Conservation (phyloP, 1,140 invertebrate species). For the Ooceraea biroi region DNA sequence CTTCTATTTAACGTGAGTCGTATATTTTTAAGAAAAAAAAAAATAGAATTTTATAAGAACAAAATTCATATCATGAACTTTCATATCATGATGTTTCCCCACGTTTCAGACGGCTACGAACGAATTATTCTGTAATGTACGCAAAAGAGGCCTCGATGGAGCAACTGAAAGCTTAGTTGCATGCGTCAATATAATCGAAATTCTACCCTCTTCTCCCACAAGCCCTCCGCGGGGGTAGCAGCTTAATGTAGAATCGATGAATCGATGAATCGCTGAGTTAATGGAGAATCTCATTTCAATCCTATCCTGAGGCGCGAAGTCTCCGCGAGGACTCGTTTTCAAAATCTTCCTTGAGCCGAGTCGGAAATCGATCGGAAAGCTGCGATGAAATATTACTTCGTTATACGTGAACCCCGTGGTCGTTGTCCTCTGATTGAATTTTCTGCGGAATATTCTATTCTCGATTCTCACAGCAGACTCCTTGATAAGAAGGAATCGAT, state of each 20-base stretch:
- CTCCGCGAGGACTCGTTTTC: conserved; percentile 3
- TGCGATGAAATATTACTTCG: conserved; percentile 35
- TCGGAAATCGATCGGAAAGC: background rate
- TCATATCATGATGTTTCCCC: background rate
- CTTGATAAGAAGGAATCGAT: background rate
- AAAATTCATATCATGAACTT: background rate
- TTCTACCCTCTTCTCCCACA: conserved; percentile 14
- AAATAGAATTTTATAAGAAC: background rate
- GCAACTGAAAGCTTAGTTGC: conserved; percentile 57
- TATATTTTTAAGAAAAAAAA: background rate
- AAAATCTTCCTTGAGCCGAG: conserved; percentile 30
- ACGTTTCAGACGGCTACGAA: background rate
- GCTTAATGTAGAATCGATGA: conserved; percentile 35
- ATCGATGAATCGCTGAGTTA: conserved; percentile 48
- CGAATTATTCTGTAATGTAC: background rate
- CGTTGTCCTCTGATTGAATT: conserved; percentile 17
- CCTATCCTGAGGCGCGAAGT: conserved; percentile 5
- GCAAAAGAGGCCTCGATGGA: conserved; percentile 36
- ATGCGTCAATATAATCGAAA: conserved; percentile 41
- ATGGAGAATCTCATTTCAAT: conserved; percentile 54
- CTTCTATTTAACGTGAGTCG: background rate
- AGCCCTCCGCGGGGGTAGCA: background rate
- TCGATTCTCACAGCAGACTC: background rate
- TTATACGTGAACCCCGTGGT: conserved; percentile 10
- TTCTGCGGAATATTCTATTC: background rate